These are phyloP conservation scores for Lacerta agilis DNA, from an alignment of 2,797 vertebrate species.

Conservation along the genomic window DNA sequence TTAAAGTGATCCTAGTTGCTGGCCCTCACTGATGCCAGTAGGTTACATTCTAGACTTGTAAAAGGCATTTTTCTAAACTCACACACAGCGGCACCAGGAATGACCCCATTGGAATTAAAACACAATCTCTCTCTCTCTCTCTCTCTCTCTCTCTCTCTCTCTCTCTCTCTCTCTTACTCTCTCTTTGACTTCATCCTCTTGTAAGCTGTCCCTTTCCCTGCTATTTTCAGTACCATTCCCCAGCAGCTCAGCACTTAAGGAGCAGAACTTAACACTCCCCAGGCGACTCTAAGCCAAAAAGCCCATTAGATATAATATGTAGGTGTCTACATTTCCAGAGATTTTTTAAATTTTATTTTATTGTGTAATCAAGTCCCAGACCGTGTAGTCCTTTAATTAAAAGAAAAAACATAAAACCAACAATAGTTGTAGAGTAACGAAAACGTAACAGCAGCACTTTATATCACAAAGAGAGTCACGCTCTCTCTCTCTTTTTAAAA, in stretches of 20 bases:
- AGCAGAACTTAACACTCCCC: constrained; percentile 24
- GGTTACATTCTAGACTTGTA: too few species aligned
- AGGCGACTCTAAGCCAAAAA: constrained; percentile 40
- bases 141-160: not conserved
- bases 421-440: constrained; percentile 73
- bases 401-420: constrained; percentile 24
- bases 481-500: constrained; percentile 48
- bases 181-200: not conserved
- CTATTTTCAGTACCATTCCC: too few species aligned
- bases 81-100: too few species aligned
- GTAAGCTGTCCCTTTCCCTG: not conserved
- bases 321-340: constrained; percentile 67
- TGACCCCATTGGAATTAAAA: too few species aligned
- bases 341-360: constrained; percentile 23
- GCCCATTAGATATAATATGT: constrained; percentile 52
- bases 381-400: constrained; percentile 23
- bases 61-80: too few species aligned
- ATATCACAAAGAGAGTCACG: constrained; percentile 59
- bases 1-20: too few species aligned
- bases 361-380: constrained; percentile 51
- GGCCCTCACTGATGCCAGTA: too few species aligned
- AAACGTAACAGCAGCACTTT: constrained; percentile 75
- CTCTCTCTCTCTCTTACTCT: not conserved
- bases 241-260: not conserved
- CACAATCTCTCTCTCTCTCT: too few species aligned